Evolutionary conservation across 2,113 vertebrate species (phyloP).

Genomic region (Okapia johnstoni): DNA sequence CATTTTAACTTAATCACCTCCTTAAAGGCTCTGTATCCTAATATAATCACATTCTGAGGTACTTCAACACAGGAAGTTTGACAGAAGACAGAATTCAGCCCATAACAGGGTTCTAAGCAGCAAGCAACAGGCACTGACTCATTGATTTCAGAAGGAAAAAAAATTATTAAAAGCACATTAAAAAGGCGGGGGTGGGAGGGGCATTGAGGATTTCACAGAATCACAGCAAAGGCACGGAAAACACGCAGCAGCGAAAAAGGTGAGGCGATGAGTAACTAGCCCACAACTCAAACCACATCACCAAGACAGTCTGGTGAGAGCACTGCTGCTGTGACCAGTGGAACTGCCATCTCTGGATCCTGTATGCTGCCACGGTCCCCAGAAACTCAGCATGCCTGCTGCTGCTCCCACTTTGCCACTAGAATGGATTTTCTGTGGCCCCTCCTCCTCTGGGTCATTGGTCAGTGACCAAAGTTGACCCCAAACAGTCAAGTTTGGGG

Average conservation of each 20-base stretch:
- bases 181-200: not conserved
- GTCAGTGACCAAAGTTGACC: too few relatives aligned
- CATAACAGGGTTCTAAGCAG: not conserved
- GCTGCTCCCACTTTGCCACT: not conserved
- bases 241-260: not conserved
- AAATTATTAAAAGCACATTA: not conserved
- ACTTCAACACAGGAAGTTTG: not conserved
- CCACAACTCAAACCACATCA: not conserved
- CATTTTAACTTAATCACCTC: not conserved
- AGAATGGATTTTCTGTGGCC: not conserved
- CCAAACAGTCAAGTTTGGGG: not conserved
- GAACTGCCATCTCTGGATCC: not conserved
- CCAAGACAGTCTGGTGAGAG: not conserved
- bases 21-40: not conserved
- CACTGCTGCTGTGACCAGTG: not conserved
- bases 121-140: constrained; percentile 2
- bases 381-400: not conserved
- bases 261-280: not conserved
- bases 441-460: not conserved
- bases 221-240: not conserved
- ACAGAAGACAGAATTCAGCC: not conserved
- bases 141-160: not conserved
- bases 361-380: not conserved
- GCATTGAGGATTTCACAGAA: not conserved
- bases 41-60: not conserved